A percentile compares a stretch with the other conserved stretches of the same genome.
phyloP scores from a whole-genome alignment of 2,888 invertebrate species.

The Zygothrica quintamaculata region DNA sequence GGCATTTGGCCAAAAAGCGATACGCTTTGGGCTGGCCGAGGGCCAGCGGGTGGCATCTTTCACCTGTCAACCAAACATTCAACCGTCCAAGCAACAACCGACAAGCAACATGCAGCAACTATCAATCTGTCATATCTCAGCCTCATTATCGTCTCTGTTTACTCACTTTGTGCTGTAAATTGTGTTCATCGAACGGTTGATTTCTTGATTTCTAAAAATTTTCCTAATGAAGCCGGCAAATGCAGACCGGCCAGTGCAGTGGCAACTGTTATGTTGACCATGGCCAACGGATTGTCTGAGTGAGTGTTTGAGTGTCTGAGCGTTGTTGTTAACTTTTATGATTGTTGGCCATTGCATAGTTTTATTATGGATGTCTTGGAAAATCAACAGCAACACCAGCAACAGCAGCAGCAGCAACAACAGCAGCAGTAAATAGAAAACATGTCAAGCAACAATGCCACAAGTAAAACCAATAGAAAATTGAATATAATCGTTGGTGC shows the following conservation, averaged over 20 bases:
- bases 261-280: constrained; percentile 54
- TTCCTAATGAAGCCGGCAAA: constrained; percentile 74
- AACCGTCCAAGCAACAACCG: too few relatives aligned
- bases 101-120: constrained; percentile 53
- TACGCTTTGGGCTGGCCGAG: constrained; percentile 1
- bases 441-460: constrained; percentile 31
- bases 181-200: not conserved
- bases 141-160: constrained; percentile 47
- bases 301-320: constrained; percentile 26
- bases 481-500: not conserved
- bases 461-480: constrained; percentile 74
- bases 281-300: constrained; percentile 44
- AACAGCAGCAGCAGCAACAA: too few relatives aligned
- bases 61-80: constrained; percentile 59
- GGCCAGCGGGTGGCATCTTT: constrained; percentile 60
- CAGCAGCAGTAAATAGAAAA: constrained; percentile 76
- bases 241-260: constrained; percentile 46
- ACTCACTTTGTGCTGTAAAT: not conserved
- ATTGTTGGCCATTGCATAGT: constrained; percentile 76
- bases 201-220: constrained; percentile 57
- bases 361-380: constrained; percentile 69
- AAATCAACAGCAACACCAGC: constrained; percentile 63
- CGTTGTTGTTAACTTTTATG: constrained; percentile 75
- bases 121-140: constrained; percentile 23
- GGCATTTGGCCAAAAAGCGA: constrained; percentile 21